Evolutionary conservation across 2,888 invertebrate species (phyloP).

Genomic region (Sinhomidia bicolor): DNA sequence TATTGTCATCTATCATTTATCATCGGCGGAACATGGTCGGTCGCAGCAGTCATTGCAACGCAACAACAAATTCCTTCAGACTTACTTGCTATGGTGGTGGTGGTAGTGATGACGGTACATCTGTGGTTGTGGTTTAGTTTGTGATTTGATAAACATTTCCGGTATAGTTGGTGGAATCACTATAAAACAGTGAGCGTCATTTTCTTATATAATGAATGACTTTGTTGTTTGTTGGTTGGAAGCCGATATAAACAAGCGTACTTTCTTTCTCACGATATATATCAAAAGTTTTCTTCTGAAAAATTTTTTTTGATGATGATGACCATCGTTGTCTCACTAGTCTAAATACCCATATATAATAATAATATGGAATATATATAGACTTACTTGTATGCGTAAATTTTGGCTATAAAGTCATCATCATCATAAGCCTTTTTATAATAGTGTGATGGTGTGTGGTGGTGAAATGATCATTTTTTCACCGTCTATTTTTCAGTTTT

Average conservation of each 20-base stretch:
- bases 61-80: not conserved
- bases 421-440: not conserved
- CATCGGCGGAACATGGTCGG: too few relatives aligned
- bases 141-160: constrained; percentile 57
- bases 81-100: not conserved
- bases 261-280: too few relatives aligned
- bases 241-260: too few relatives aligned
- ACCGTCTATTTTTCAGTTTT: not conserved
- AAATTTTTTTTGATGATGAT: too few relatives aligned
- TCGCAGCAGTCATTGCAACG: too few relatives aligned
- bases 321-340: too few relatives aligned
- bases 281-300: too few relatives aligned
- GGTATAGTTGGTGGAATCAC: constrained; percentile 37
- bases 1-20: not conserved
- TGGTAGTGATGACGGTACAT: not conserved
- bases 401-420: too few relatives aligned
- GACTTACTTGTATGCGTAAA: too few relatives aligned
- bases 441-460: too few relatives aligned
- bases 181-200: not conserved
- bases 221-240: too few relatives aligned
- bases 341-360: too few relatives aligned
- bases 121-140: not conserved
- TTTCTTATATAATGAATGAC: not conserved
- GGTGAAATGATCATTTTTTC: not conserved
- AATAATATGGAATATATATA: constrained; percentile 20